Percentiles rank a stretch among this genome's conserved stretches.
Conservation (phyloP, 2,113 vertebrate species). For the Otus sunia region DNA sequence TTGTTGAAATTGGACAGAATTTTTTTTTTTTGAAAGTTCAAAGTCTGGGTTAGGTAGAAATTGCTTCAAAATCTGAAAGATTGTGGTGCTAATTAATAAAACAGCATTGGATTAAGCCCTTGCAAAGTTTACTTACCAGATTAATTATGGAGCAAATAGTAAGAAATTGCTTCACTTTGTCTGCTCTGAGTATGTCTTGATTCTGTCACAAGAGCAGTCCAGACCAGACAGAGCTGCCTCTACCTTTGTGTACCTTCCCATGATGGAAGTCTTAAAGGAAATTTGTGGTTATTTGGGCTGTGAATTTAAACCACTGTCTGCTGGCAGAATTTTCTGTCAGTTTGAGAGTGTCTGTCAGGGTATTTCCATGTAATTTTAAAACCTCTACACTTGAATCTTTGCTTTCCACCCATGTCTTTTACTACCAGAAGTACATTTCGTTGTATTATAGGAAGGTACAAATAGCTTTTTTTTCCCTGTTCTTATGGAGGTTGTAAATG, state of each 20-base stretch:
- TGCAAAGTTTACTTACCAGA: background rate
- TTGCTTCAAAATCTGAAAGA: background rate
- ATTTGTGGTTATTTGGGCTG: background rate
- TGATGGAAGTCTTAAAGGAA: background rate
- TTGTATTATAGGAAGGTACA: background rate
- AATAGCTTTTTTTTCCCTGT: background rate
- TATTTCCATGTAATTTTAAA: background rate
- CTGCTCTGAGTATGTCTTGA: background rate
- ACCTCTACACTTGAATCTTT: background rate
- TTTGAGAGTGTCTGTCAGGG: background rate
- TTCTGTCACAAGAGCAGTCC: background rate
- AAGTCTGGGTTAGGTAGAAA: background rate
- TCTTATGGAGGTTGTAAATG: background rate
- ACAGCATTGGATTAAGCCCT: background rate
- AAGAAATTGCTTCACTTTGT: background rate
- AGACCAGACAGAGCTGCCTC: background rate
- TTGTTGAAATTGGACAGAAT: background rate
- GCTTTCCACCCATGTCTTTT: background rate
- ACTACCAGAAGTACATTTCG: background rate
- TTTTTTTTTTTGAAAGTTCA: background rate
- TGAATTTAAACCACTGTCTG: constrained; percentile 15
- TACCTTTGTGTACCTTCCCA: background rate
- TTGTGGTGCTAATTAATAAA: background rate
- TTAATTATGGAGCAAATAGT: background rate
- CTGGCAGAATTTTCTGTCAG: background rate